phyloP scores from a whole-genome alignment of 2,888 invertebrate species.

The Eristalis tenax region DNA sequence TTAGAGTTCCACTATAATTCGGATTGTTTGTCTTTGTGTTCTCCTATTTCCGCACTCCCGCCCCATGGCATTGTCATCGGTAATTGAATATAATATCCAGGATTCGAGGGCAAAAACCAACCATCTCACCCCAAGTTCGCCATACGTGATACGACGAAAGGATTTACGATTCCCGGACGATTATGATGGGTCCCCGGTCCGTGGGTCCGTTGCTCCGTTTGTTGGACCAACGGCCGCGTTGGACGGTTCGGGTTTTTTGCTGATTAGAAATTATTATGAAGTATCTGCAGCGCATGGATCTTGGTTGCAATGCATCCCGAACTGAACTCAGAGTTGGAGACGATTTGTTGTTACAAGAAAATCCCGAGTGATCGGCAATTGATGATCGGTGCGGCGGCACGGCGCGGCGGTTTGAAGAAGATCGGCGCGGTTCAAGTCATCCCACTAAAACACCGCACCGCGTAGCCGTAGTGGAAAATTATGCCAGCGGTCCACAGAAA shows the following conservation, averaged over 20 bases:
- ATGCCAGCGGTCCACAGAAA: slow-evolving; percentile 53
- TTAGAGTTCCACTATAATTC: slow-evolving; percentile 68
- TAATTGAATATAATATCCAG: slow-evolving; percentile 67
- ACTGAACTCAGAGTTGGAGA: slow-evolving; percentile 6
- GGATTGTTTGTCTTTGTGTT: slow-evolving; percentile 48
- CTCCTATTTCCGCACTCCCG: slow-evolving; percentile 46
- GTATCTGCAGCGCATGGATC: slow-evolving; percentile 39
- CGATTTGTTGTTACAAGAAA: slow-evolving; percentile 68
- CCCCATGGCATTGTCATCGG: slow-evolving; percentile 50
- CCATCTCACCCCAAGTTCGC: slow-evolving; percentile 52
- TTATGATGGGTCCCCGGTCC: slow-evolving; percentile 58
- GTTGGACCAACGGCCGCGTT: too few species aligned
- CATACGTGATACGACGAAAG: slow-evolving; percentile 38
- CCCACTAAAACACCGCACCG: slow-evolving; percentile 26
- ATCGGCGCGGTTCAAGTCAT: slow-evolving; percentile 40
- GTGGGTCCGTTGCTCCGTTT: neutral
- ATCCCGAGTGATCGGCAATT: slow-evolving; percentile 30
- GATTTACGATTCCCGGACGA: slow-evolving; percentile 65
- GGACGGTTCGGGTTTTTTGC: slow-evolving; percentile 54
- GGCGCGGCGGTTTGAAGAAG: slow-evolving; percentile 4
- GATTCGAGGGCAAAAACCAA: slow-evolving; percentile 32
- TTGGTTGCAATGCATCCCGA: slow-evolving; percentile 31
- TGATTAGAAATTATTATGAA: slow-evolving; percentile 72
- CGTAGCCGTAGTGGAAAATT: slow-evolving; percentile 53
- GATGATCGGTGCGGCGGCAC: neutral